phyloP scores from a whole-genome alignment of 2,797 vertebrate genomes.

The Oreochromis grahami region DNA sequence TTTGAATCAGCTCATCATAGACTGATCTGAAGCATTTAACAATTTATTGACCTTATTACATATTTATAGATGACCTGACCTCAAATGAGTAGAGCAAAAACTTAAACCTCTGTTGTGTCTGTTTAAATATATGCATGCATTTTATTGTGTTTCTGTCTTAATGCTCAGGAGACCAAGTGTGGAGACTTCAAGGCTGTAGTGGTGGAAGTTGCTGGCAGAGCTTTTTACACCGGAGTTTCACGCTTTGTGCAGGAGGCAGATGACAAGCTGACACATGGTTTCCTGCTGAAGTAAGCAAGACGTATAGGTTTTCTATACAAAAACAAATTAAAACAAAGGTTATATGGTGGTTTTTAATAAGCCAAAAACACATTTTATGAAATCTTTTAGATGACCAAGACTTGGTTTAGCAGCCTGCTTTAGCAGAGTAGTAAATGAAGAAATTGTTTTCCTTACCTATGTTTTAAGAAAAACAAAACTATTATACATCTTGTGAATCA shows the following conservation, averaged over 20 bases:
- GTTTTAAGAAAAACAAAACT: background rate
- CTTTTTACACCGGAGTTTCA: constrained; percentile 88
- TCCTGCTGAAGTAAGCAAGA: constrained; percentile 80
- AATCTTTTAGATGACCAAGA: background rate
- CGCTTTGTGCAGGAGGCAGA: constrained; percentile 83
- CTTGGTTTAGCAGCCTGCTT: background rate
- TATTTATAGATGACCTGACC: too few species aligned
- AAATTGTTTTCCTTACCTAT: background rate
- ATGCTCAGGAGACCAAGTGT: constrained; percentile 81
- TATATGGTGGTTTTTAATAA: background rate
- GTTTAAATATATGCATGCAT: background rate
- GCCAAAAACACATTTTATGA: background rate
- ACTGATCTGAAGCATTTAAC: background rate
- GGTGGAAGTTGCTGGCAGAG: constrained; percentile 90
- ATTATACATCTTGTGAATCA: background rate
- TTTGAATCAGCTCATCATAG: background rate
- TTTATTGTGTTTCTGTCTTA: background rate
- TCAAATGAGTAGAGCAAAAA: background rate
- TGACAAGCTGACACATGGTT: constrained; percentile 82
- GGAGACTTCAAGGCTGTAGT: constrained; percentile 85
- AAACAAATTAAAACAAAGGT: background rate
- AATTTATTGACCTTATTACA: too few species aligned
- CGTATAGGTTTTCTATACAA: background rate
- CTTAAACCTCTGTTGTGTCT: background rate
- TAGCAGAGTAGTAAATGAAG: background rate